Evolutionary conservation across 2,113 vertebrate genomes (phyloP).

Genomic region (Mesitornis unicolor): DNA sequence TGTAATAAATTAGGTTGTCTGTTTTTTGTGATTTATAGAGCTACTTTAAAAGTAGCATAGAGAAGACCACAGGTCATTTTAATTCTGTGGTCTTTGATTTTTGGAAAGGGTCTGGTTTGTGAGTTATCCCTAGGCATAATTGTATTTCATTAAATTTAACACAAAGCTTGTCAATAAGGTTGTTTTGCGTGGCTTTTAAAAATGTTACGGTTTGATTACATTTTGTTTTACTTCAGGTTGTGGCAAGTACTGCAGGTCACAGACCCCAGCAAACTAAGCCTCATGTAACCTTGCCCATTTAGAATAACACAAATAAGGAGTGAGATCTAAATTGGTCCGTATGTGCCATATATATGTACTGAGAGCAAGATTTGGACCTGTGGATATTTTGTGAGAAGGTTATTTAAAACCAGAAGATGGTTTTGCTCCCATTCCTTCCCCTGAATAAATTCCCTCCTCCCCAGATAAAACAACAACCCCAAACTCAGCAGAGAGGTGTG

Average conservation of each 20-base stretch:
- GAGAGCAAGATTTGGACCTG: neutral
- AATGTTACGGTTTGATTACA: neutral
- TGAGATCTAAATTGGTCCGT: neutral
- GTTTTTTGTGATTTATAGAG: neutral
- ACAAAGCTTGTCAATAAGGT: neutral
- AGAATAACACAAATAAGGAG: neutral
- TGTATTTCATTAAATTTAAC: neutral
- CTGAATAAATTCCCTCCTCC: neutral
- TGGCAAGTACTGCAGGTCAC: neutral
- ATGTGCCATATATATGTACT: fast-evolving
- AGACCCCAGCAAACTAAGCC: neutral
- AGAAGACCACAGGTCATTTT: neutral
- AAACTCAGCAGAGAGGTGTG: neutral
- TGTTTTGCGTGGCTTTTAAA: neutral
- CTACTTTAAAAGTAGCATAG: neutral
- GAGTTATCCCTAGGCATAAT: neutral
- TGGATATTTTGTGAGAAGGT: neutral
- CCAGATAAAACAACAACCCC: neutral
- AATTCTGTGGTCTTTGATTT: neutral
- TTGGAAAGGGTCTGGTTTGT: neutral
- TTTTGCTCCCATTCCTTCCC: neutral
- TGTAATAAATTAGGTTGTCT: neutral
- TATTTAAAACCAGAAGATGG: neutral
- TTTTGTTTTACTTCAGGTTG: neutral
- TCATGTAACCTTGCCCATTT: neutral